Evolutionary conservation across 2,888 invertebrate genomes (phyloP), one percentile per base, ranked within the genome.

Genomic region (Clunio marinus): DNA sequence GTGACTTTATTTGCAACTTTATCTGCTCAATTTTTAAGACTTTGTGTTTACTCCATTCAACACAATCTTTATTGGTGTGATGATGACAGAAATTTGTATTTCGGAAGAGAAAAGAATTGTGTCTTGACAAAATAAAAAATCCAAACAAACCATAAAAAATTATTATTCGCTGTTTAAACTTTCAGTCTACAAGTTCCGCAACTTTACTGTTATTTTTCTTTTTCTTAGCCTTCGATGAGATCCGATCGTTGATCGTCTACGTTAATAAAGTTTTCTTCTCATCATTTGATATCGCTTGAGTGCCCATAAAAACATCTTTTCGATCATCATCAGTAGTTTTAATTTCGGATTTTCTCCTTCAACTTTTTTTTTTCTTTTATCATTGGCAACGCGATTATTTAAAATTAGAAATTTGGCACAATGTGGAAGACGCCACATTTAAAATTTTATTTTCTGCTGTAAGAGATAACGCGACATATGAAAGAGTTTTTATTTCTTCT

Each of bases 401-500:
- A 63, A 63, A 63, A 24, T 63, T 63, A 63, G 63, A 63, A 46
- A 63, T 63, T 63, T 63, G 63, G 63, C 63, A 63, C 63, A 63
- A 63, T 27, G 63, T 17, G 51, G n/a, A 51, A 51, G 4, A 15
- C 41, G 41, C 41, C 41, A 41, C 41, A 41, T 2, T 51, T 51
- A n/a, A n/a, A n/a, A n/a, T n/a, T n/a, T n/a, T n/a, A n/a, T n/a
- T 10, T 22, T 22, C 3, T 22, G 51, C 22, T n/a, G 51, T 22
- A 22, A 13, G n/a, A 51, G 51, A 51, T 51, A 51, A 51, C 20
- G 51, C 5, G 35, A 32, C 5, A 13, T 8, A 32, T 8, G 35
- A 51, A 51, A 41, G 22, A 51, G n/a, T n/a, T n/a, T n/a, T n/a
- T n/a, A n/a, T n/a, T n/a, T n/a, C n/a, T n/a, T n/a, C n/a, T n/a